These are phyloP conservation scores for Drosophila leonis DNA, from an alignment of 2,888 invertebrate species.

Conservation along the genomic window DNA sequence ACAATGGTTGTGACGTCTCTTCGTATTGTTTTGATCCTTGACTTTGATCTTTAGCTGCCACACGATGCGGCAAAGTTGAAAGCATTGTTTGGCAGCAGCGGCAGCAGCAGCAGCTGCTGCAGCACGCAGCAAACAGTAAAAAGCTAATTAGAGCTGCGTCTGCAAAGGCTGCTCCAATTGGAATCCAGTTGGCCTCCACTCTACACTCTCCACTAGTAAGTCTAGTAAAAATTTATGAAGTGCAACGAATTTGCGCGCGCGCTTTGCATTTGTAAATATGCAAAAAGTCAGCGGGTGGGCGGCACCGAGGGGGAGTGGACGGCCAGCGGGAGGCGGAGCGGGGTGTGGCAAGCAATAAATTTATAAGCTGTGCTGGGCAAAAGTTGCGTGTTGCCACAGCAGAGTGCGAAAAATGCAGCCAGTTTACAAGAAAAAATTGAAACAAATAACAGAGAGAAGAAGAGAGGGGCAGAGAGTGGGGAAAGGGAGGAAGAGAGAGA, in stretches of 20 bases:
- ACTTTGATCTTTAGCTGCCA: conserved; percentile 80
- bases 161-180: conserved; percentile 41
- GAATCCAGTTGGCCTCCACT: conserved; percentile 12
- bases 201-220: background rate
- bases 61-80: conserved; percentile 72
- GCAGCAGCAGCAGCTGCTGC: conserved; percentile 34
- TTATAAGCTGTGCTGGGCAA: conserved; percentile 37
- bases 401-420: conserved; percentile 57
- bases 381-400: conserved; percentile 48
- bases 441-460: conserved; percentile 29
- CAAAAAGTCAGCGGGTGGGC: conserved; percentile 53
- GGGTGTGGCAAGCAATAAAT: conserved; percentile 37
- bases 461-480: background rate
- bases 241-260: conserved; percentile 75
- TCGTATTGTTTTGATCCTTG: conserved; percentile 72
- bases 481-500: background rate
- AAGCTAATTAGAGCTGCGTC: conserved; percentile 72
- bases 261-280: conserved; percentile 70
- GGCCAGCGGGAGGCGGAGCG: background rate
- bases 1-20: conserved; percentile 41
- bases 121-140: conserved; percentile 73
- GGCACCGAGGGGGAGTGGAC: background rate
- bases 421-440: conserved; percentile 49
- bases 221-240: conserved; percentile 78
- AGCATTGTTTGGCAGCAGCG: conserved; percentile 60